Evolutionary conservation across 2,797 vertebrate genomes (phyloP), one percentile per base, ranked within the genome.

Genomic region (Gallirallus australis): DNA sequence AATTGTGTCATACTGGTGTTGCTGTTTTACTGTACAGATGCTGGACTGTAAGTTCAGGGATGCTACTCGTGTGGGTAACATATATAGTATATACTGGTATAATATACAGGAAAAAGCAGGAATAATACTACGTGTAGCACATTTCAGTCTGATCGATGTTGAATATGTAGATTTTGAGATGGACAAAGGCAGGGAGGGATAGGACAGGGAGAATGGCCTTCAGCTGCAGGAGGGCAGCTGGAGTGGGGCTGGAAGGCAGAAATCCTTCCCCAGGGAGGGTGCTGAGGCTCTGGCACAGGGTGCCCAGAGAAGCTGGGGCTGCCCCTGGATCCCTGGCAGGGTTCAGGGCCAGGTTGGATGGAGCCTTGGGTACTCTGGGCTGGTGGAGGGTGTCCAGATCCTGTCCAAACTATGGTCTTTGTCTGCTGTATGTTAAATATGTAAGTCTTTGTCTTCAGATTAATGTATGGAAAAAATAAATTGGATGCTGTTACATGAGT

Each of bases 41-140:
- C 15, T 48, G 69, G 39, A 3, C 68, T 75, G 94, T 50, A 78
- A 33, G 31, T 64, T 85, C 40, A 28, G 66, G 17, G 70, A 0
- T 81, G 21, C 12, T 86, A 57, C 57, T 87, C 0, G 1, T 35
- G 19, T 91, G 40, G 12, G 57, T 91, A 15, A n/a, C 21, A 3
- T 35, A 42, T 42, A 42, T 33, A 76, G n/a, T 31, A 18, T 8
- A 21, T 6, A 3, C 11, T 66, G 14, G 39, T 33, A 25, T 53
- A 66, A 35, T 59, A 37, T 15, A 31, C 13, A 42, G 72, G 28
- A 61, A 45, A 50, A 52, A 37, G 30, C 12, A 53, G 27, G 64
- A 31, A 17, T 54, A 28, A n/a, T 33, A 9, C 5, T 37, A 20
- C 28, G 2, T 7, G 2, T 73, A 23, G 53, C 1, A 1, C 15